These are phyloP conservation scores for Pammene fasciana DNA, from an alignment of 2,888 invertebrate genomes.

Conservation along the genomic window DNA sequence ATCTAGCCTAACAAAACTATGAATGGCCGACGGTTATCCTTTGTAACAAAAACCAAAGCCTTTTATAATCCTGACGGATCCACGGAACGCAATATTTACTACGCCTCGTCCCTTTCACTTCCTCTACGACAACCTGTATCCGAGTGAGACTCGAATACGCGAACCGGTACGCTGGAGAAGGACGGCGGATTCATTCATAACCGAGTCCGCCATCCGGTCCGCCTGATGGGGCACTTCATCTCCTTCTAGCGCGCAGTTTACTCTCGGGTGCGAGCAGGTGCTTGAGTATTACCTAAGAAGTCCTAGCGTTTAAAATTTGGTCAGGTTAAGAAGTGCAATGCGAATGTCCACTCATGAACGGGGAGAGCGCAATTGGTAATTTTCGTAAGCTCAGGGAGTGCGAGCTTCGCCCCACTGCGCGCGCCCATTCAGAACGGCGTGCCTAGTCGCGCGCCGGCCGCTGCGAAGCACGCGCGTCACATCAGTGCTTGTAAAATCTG, in stretches of 20 bases:
- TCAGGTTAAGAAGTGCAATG: slow-evolving; percentile 46
- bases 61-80: slow-evolving; percentile 71
- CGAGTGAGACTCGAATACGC: slow-evolving; percentile 66
- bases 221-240: slow-evolving; percentile 79
- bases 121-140: slow-evolving; percentile 80
- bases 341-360: slow-evolving; percentile 62
- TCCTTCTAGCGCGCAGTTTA: slow-evolving; percentile 78
- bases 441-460: slow-evolving; percentile 77
- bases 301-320: slow-evolving; percentile 17
- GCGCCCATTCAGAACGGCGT: slow-evolving; percentile 74
- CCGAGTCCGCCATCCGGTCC: slow-evolving; percentile 82
- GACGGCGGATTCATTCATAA: slow-evolving; percentile 82
- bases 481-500: slow-evolving; percentile 57
- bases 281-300: slow-evolving; percentile 8
- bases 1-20: slow-evolving; percentile 58
- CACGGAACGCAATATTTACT: slow-evolving; percentile 80
- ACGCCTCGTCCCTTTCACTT: slow-evolving; percentile 83
- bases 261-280: slow-evolving; percentile 80
- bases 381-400: slow-evolving; percentile 80
- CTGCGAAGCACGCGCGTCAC: slow-evolving; percentile 77
- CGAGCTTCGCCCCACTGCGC: slow-evolving; percentile 81
- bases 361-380: slow-evolving; percentile 77
- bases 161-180: slow-evolving; percentile 60
- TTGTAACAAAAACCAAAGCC: slow-evolving; percentile 72
- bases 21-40: slow-evolving; percentile 71